Base-by-base conservation (phyloP, 2,888 invertebrate genomes). In the Trilocha varians region DNA sequence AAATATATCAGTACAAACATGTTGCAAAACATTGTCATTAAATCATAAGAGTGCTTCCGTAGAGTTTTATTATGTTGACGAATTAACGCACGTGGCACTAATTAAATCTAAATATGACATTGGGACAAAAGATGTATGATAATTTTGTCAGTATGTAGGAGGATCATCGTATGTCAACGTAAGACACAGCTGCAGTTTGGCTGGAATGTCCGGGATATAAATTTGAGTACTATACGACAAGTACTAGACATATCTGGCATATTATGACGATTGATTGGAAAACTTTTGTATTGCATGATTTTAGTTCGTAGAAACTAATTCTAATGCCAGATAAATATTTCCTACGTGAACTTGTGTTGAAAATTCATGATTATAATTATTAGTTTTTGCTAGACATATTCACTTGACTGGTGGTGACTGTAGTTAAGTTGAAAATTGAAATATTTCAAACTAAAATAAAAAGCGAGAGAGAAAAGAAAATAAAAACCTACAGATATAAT, bases 111-210 rank as follows among this genome's bases (percentile, higher is more conserved):
- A 51, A 48, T 49, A 52, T 62, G 69, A 67, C 70, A 72, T 69
- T 71, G 70, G 57, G 52, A 42, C 50, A 41, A 45, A 58, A 62
- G 61, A 72, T 62, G 55, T 59, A 71, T 68, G 54, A 58, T 54
- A 59, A 53, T 60, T 60, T 56, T 55, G 53, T 49, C 49, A 47
- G 45, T 45, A 54, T 55, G 59, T 56, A 58, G 55, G 62, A 45
- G 48, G 43, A 53, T 47, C 49, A 61, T 57, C 50, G 48, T 59
- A 57, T 57, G 56, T 65, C 58, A 65, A 42, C 45, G 46, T 37
- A 34, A 44, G 38, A 51, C 55, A 48, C 73, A 74, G 67, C 53
- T 70, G 70, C 57, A 48, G 16, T 42, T 42, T 43, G 39, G 45
- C 55, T 56, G 53, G 53, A 55, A 52, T 46, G 53, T 56, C 56